Base-by-base conservation (phyloP, 2,888 invertebrate genomes). In the Stenurella melanura region DNA sequence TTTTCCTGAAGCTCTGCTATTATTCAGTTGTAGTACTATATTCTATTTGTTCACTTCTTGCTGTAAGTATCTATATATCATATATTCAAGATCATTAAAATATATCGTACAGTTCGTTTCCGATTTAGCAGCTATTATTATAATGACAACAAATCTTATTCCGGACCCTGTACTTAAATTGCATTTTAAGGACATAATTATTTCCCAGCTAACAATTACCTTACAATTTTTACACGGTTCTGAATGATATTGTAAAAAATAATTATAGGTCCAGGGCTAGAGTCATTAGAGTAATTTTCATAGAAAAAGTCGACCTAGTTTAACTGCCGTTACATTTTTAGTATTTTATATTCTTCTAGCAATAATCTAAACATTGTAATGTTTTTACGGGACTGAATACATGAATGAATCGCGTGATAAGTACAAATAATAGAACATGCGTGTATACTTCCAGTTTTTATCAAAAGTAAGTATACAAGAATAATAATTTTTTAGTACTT, bases 401-500 rank as follows among this genome's bases (percentile, higher is more conserved):
- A 50, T 50, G n/a, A 50, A n/a, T n/a, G n/a, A 50, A 50, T 50
- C 50, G 50, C 15, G 50, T 50, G n/a, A 50, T n/a, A 17, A 1
- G 6, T 50, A 50, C 0, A n/a, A 50, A 50, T 50, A 6, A n/a
- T 50, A 50, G 15, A 50, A 6, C 5, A 50, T 15, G 12, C 12
- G 12, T 10, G 42, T 42, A 42, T 42, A 42, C 1, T 42, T 42
- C 15, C 12, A 42, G 42, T 42, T 42, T 42, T 42, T 42, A 42
- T 11, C 12, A 42, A 12, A 42, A n/a, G n/a, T 12, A 15, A 0
- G 0, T 42, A 42, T 12, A 42, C n/a, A 15, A 50, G 50, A n/a
- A 11, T 42, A 42, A 42, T 3, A 12, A 15, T 42, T 42, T 11
- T 42, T 42, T 50, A 17, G 21, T 69, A 84, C 92, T 92, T 85